These are phyloP conservation scores for Perizoma affinitatum DNA, from an alignment of 2,888 invertebrate genomes.

Conservation along the genomic window DNA sequence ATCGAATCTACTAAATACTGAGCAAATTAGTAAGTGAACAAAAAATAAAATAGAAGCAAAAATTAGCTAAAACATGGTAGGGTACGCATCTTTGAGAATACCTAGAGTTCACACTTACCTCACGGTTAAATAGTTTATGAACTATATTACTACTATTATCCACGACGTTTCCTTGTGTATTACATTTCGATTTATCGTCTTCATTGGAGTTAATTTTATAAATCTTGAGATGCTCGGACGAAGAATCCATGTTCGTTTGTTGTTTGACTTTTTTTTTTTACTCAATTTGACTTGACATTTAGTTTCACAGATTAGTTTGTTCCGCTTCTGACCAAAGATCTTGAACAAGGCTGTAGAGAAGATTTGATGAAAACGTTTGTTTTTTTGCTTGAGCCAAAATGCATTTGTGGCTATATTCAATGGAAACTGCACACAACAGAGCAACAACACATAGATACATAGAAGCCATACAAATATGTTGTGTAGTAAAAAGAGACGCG, in stretches of 20 bases:
- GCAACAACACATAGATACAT: no score
- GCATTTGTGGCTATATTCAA: no score
- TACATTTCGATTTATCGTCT: constrained; percentile 54
- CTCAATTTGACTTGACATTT: not conserved
- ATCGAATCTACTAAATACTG: not conserved
- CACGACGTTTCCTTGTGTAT: constrained; percentile 56
- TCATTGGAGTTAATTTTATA: constrained; percentile 59
- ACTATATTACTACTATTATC: constrained; percentile 66
- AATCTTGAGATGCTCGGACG: constrained; percentile 64
- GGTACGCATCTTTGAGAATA: constrained; percentile 33
- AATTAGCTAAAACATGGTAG: constrained; percentile 43
- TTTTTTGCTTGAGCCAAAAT: no score
- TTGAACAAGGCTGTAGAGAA: no score
- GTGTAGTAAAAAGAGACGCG: no score
- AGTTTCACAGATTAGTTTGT: no score
- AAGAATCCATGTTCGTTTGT: constrained; percentile 81
- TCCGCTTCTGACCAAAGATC: no score
- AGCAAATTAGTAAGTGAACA: constrained; percentile 6
- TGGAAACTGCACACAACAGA: no score
- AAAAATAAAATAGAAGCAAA: constrained; percentile 47
- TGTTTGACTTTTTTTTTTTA: constrained; percentile 51
- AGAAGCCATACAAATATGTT: no score
- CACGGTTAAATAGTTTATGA: constrained; percentile 85
- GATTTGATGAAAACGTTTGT: no score
- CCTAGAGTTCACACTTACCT: constrained; percentile 73